Evolutionary conservation across 2,797 vertebrate species (phyloP), one percentile per base, ranked within the genome.

Genomic region (Artibeus lituratus): DNA sequence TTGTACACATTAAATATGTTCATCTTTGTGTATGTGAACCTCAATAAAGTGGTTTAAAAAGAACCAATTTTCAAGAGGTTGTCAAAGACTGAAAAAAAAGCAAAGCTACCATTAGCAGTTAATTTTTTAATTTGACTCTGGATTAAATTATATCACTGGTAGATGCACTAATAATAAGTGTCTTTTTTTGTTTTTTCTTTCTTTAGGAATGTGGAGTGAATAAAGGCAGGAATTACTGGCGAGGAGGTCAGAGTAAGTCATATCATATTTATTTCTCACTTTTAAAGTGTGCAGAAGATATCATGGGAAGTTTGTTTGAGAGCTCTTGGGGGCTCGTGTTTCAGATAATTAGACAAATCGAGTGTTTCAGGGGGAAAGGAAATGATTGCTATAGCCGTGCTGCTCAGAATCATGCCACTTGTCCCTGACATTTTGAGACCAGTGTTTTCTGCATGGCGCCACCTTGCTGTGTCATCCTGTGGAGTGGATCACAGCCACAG

Each of bases 231-330:
- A 82, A 51, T 82, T 92, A 70, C 44, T 47, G 57, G 95, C 92
- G 77, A 82, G 29, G 65, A 94, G 73, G 51, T 59, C 95, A 94
- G 88, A 85, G 98, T 98, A 87, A 98, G 98, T 97, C 90, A 9
- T 3, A 57, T 47, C 29, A 37, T 12, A 62, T 15, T 89, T 91
- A 11, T 89, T 95, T 92, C 92, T 95, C 55, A 53, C 14, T 62
- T 96, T 21, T 95, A 69, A 77, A 97, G 21, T 86, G 7, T 26
- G 35, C 32, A 55, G 51, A 87, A 49, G 76, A 0, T n/a, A 77
- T 94, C 82, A 84, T 96, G 32, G 86, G 89, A 92, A 96, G 87
- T 24, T 22, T n/a, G 18, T 82, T 90, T 59, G 39, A n/a, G 57
- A 87, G 90, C 69, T 95, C 96, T 10, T 2, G 0, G 26, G 86